phyloP scores from a whole-genome alignment of 2,888 invertebrate species.

The Encarsia formosa region DNA sequence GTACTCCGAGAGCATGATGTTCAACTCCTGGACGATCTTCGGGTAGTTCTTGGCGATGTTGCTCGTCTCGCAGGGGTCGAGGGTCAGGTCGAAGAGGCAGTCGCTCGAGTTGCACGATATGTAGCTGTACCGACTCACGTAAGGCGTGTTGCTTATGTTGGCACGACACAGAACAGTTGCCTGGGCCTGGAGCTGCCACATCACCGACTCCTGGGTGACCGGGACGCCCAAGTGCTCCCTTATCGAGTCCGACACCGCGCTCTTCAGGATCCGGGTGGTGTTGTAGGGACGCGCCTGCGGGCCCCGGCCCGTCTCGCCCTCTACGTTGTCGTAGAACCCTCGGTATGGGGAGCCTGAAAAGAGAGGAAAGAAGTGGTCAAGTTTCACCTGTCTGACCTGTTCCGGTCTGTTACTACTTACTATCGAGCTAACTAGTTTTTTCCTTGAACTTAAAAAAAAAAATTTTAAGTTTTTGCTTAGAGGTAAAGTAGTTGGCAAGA shows the following conservation, averaged over 20 bases:
- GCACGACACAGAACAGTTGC: conserved; percentile 39
- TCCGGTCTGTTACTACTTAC: too few species aligned
- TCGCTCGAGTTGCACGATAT: conserved; percentile 51
- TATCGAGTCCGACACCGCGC: conserved; percentile 43
- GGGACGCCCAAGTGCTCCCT: conserved; percentile 43
- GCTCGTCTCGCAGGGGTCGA: conserved; percentile 76
- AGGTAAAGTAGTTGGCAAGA: too few species aligned
- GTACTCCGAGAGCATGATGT: conserved; percentile 38
- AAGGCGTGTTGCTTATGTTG: conserved; percentile 24
- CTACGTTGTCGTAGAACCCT: conserved; percentile 44
- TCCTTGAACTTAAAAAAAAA: too few species aligned
- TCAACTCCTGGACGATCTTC: conserved; percentile 27
- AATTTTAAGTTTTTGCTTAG: too few species aligned
- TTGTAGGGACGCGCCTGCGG: conserved; percentile 37
- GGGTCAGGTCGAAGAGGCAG: conserved; percentile 72
- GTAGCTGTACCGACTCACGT: conserved; percentile 29
- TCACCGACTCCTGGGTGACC: conserved; percentile 44
- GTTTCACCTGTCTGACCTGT: too few species aligned
- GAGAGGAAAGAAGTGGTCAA: too few species aligned
- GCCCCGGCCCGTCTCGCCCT: conserved; percentile 43
- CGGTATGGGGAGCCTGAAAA: conserved; percentile 32
- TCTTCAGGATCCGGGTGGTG: conserved; percentile 36
- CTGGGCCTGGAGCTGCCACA: conserved; percentile 38
- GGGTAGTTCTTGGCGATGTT: conserved; percentile 55
- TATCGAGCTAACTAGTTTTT: too few species aligned